Evolutionary conservation across 2,888 invertebrate species (phyloP).

Genomic region (Lycia hirtaria): DNA sequence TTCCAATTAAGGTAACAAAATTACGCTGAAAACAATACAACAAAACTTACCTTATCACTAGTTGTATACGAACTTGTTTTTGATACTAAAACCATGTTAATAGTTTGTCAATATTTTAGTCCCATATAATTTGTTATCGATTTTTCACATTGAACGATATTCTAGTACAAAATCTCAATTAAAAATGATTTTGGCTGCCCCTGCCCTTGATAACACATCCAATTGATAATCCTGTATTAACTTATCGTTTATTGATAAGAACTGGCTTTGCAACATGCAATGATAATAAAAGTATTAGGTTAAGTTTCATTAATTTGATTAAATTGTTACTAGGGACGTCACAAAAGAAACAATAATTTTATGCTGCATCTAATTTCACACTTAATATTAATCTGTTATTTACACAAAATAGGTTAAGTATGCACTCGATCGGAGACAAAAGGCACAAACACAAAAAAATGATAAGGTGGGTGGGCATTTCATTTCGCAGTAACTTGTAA

Average conservation of each 20-base stretch:
- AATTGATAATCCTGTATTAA: slow-evolving; percentile 5
- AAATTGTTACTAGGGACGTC: background rate
- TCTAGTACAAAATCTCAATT: background rate
- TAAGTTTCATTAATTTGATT: background rate
- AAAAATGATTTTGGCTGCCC: background rate
- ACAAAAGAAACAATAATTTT: background rate
- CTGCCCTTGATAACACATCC: slow-evolving; percentile 5
- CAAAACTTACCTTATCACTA: background rate
- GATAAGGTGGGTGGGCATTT: no score
- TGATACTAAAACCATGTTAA: slow-evolving; percentile 5
- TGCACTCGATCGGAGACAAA: no score
- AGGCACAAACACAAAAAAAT: no score
- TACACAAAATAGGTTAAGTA: no score
- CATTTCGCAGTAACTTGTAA: no score
- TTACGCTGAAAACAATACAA: background rate
- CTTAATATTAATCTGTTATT: background rate
- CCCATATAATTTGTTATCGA: background rate
- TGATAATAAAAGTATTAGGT: background rate
- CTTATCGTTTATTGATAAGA: slow-evolving; percentile 5
- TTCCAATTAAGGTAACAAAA: no score
- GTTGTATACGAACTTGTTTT: slow-evolving; percentile 2
- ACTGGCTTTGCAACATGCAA: background rate
- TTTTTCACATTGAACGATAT: background rate
- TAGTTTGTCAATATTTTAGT: background rate
- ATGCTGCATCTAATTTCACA: no score